Evolutionary conservation across 2,113 vertebrate genomes (phyloP).

Genomic region (Oncorhynchus kisutch): DNA sequence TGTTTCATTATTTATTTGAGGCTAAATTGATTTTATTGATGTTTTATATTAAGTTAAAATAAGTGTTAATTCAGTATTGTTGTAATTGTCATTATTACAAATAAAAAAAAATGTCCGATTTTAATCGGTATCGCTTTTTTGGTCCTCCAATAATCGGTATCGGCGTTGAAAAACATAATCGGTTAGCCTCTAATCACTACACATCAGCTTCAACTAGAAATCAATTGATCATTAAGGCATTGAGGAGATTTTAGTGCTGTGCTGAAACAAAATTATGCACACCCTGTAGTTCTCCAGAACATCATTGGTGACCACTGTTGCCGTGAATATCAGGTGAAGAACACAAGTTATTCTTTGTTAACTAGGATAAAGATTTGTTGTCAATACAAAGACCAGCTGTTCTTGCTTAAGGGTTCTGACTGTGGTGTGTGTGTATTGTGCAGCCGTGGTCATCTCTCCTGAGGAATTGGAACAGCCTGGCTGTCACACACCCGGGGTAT

Average conservation of each 20-base stretch:
- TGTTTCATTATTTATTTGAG: no score
- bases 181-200: no score
- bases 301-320: background rate
- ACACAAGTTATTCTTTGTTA: background rate
- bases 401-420: background rate
- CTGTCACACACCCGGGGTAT: conserved; percentile 95
- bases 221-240: background rate
- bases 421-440: conserved; percentile 22
- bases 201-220: background rate
- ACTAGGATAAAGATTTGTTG: no score
- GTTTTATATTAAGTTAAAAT: no score
- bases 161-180: no score
- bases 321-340: background rate
- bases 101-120: no score
- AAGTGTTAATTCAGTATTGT: no score
- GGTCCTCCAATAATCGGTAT: no score
- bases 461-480: conserved; percentile 98
- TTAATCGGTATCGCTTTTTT: no score
- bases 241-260: background rate
- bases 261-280: background rate
- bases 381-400: background rate
- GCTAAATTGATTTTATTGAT: no score
- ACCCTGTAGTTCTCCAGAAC: background rate
- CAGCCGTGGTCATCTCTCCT: conserved; percentile 97
- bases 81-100: no score